phyloP scores from a whole-genome alignment of 2,888 invertebrate species.

The Polymixis flavicincta region DNA sequence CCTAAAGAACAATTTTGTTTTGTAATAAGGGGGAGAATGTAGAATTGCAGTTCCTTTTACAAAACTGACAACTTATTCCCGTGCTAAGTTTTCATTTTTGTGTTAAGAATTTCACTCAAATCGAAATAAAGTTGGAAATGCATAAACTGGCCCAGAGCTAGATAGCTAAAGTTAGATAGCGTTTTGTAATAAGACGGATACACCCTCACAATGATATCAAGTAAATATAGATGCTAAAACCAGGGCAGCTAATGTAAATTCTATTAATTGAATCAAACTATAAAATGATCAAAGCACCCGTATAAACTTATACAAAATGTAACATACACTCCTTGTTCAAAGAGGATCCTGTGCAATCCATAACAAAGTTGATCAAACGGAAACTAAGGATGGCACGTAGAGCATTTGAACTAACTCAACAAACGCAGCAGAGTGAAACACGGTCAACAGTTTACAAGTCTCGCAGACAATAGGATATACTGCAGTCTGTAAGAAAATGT shows the following conservation, averaged over 20 bases:
- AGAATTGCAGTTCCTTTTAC: too few relatives aligned
- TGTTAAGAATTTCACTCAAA: too few relatives aligned
- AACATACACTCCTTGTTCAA: conserved; percentile 32
- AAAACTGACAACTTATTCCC: too few relatives aligned
- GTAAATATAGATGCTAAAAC: not conserved
- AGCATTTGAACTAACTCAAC: conserved; percentile 39
- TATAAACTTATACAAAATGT: conserved; percentile 38
- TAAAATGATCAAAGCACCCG: conserved; percentile 49
- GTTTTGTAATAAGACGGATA: too few relatives aligned
- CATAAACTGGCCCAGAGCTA: too few relatives aligned
- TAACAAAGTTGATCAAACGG: conserved; percentile 60
- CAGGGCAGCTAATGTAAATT: conserved; percentile 4
- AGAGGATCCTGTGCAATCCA: conserved; percentile 35
- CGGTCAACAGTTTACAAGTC: conserved; percentile 53
- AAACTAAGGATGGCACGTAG: conserved; percentile 40
- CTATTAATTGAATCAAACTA: conserved; percentile 38
- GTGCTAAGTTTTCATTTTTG: too few relatives aligned
- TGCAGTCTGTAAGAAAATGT: conserved; percentile 27
- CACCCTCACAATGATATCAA: not conserved
- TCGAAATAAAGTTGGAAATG: too few relatives aligned
- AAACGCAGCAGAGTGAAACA: conserved; percentile 53
- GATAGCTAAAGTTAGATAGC: too few relatives aligned
- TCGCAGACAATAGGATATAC: conserved; percentile 49
- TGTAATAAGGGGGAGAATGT: too few relatives aligned
- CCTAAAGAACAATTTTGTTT: too few relatives aligned